phyloP scores from a whole-genome alignment of 2,113 vertebrate species.

The Leucosticte australis region DNA sequence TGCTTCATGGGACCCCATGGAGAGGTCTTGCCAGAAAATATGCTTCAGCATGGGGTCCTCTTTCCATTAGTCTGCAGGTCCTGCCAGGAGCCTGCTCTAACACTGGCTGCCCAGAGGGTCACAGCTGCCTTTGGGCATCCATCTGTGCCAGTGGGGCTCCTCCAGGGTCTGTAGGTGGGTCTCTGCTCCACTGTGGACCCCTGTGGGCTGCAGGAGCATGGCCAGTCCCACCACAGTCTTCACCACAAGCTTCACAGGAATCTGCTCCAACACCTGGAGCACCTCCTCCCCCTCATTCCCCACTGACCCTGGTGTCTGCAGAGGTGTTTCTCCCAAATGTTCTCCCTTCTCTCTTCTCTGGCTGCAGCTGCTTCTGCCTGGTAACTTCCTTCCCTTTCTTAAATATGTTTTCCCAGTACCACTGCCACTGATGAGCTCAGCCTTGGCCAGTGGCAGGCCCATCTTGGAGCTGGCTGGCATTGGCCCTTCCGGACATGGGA shows the following conservation, averaged over 20 bases:
- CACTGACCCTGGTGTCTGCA: neutral
- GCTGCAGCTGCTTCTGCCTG: neutral
- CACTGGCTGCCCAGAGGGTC: neutral
- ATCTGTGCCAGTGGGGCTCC: neutral
- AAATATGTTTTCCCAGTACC: neutral
- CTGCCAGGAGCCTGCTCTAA: neutral
- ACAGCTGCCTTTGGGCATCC: neutral
- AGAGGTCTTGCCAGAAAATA: neutral
- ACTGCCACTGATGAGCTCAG: neutral
- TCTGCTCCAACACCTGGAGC: neutral
- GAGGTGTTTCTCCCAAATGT: neutral
- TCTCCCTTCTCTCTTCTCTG: neutral
- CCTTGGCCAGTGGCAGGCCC: neutral
- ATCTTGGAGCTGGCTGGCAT: neutral
- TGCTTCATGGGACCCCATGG: neutral
- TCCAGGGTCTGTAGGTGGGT: neutral
- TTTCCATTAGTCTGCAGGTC: neutral
- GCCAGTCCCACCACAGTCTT: neutral
- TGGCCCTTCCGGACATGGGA: neutral
- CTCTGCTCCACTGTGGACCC: neutral
- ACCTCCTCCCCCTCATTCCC: neutral
- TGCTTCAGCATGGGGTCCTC: fast-evolving
- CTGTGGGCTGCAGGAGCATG: neutral
- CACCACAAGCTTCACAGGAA: neutral
- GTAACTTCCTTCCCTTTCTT: neutral